Evolutionary conservation across 2,888 invertebrate species (phyloP), one percentile per base, ranked within the genome.

Genomic region (Vanessa cardui): DNA sequence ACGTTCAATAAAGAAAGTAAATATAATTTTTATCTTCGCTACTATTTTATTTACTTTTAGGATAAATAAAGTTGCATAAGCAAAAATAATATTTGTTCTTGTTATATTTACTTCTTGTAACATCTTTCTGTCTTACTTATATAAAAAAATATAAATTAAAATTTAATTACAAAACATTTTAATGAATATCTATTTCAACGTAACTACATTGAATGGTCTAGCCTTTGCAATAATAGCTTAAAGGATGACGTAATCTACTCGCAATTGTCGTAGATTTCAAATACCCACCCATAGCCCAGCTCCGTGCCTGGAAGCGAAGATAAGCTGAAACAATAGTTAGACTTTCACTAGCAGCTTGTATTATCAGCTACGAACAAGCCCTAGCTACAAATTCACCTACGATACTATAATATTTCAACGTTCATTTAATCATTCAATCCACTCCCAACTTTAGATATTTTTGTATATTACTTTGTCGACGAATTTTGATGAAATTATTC

Each of bases 251-350:
- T 18, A 56, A 56, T 33, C 33, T 33, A 6, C 21, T 21, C 39
- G 39, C 56, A 56, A 56, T 56, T 31, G 33, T 54, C 56, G 18
- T 56, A 56, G 56, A 33, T 56, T 56, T 39, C 18, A 39, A 56
- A 18, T n/a, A 33, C 54, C 20, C 31, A 54, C 54, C 33, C 18
- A 18, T n/a, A 39, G 33, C 65, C 58, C 52, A 50, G 45, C 44
- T 44, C 56, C 31, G 56, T 21, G 62, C 52, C 65, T 65, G 62
- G 52, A 26, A 69, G 47, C 47, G 21, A 39, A 61, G 69, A 69
- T 69, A 69, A 69, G 65, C 62, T 58, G 47, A 45, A 64, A 68
- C 68, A 68, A 65, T 65, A 52, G 58, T 33, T 62, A 54, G 52
- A 39, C 33, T 58, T 62, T 45, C 50, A 59, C 39, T 45, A 46